Percentiles rank a stretch among this genome's conserved stretches.
These are phyloP conservation scores for Corythaixoides concolor DNA, from an alignment of 2,113 vertebrate species.

Conservation along the genomic window DNA sequence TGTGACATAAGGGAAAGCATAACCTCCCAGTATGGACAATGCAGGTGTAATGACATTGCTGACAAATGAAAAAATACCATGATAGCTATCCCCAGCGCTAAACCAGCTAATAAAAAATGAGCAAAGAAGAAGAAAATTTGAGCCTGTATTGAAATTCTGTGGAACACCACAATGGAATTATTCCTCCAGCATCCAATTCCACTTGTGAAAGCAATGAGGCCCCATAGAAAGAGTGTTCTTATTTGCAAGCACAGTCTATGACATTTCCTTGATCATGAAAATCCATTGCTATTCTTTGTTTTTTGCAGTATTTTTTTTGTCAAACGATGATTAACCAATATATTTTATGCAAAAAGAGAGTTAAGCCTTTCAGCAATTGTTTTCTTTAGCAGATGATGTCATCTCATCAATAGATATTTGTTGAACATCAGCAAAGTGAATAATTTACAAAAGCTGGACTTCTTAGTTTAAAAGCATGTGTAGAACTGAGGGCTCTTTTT, in stretches of 20 bases:
- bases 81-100: neutral
- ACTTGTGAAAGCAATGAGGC: neutral
- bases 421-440: neutral
- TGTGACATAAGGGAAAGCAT: neutral
- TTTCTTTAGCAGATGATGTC: slow-evolving; percentile 15
- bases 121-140: neutral
- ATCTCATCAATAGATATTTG: slow-evolving; percentile 9
- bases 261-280: neutral
- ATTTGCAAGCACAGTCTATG: neutral
- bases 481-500: neutral
- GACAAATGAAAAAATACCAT: neutral
- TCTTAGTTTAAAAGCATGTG: neutral
- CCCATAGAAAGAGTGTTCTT: neutral
- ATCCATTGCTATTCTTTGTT: neutral
- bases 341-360: neutral
- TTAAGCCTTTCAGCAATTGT: neutral
- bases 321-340: neutral
- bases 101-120: neutral
- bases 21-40: neutral
- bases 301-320: neutral
- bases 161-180: neutral
- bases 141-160: neutral
- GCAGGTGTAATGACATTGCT: neutral
- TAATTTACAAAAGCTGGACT: slow-evolving; percentile 7
- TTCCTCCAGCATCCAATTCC: neutral